Conservation (phyloP, 2,113 vertebrate species). For the Ursus arctos region DNA sequence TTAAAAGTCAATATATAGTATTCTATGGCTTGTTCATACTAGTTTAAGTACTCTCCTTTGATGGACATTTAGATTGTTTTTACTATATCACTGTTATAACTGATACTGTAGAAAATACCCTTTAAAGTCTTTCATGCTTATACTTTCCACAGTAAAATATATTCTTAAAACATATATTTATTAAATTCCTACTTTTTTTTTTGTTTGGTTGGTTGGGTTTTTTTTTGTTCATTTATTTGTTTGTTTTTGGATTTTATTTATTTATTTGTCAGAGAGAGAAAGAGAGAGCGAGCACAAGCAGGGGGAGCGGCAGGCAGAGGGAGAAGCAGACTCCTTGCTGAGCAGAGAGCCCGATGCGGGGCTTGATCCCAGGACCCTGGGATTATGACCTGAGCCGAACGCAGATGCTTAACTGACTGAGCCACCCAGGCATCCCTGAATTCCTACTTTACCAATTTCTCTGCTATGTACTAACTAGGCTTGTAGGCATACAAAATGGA, state of each 20-base stretch:
- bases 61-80: slow-evolving; percentile 17
- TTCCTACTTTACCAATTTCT: background rate
- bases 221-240: too few relatives aligned
- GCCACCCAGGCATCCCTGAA: background rate
- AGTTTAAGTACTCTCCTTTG: slow-evolving; percentile 23
- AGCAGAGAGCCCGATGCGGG: too few relatives aligned
- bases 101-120: slow-evolving; percentile 21
- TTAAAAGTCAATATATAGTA: background rate
- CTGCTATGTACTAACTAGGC: background rate
- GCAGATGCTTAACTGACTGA: too few relatives aligned
- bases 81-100: background rate
- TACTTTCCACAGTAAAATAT: slow-evolving; percentile 3
- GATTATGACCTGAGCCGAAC: too few relatives aligned
- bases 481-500: slow-evolving; percentile 14
- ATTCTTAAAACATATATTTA: background rate
- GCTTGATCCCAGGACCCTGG: too few relatives aligned
- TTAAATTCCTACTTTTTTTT: background rate
- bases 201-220: too few relatives aligned
- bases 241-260: too few relatives aligned
- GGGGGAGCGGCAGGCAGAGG: too few relatives aligned
- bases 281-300: too few relatives aligned
- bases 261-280: too few relatives aligned
- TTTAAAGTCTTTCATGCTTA: slow-evolving; percentile 10
- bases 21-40: background rate
- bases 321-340: too few relatives aligned